Evolutionary conservation across 2,113 vertebrate genomes (phyloP).

Genomic region (Triplophysa siluroides): DNA sequence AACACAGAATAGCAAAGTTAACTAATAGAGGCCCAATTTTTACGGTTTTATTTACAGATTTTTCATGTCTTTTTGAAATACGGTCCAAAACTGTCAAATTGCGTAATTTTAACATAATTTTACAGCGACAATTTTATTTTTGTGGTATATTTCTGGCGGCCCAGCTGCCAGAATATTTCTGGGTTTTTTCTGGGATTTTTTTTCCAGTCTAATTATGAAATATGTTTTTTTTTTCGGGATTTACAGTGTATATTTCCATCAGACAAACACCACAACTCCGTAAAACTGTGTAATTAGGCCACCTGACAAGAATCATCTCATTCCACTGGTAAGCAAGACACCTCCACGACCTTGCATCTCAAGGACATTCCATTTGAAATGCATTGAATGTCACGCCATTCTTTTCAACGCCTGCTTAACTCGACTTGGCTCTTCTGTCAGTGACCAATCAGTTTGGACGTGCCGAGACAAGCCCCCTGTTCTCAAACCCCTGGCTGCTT

Average conservation of each 20-base stretch:
- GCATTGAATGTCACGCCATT: slow-evolving; percentile 68
- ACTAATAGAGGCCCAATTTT: background rate
- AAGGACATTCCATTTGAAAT: slow-evolving; percentile 77
- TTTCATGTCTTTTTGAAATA: no score
- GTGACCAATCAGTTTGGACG: slow-evolving; percentile 59
- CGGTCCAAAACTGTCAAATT: no score
- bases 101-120: no score
- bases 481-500: slow-evolving; percentile 26
- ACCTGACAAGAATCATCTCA: slow-evolving; percentile 45
- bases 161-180: no score
- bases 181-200: no score
- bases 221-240: no score
- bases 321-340: slow-evolving; percentile 42
- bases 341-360: slow-evolving; percentile 67
- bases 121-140: no score
- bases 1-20: background rate
- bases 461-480: slow-evolving; percentile 62
- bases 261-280: background rate
- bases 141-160: no score
- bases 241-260: background rate
- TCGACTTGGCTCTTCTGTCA: slow-evolving; percentile 65
- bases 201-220: no score
- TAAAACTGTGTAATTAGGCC: background rate
- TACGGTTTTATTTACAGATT: no score
- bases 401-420: slow-evolving; percentile 68